Evolutionary conservation across 1,140 invertebrate species (phyloP).

Genomic region (Aricia agestis): DNA sequence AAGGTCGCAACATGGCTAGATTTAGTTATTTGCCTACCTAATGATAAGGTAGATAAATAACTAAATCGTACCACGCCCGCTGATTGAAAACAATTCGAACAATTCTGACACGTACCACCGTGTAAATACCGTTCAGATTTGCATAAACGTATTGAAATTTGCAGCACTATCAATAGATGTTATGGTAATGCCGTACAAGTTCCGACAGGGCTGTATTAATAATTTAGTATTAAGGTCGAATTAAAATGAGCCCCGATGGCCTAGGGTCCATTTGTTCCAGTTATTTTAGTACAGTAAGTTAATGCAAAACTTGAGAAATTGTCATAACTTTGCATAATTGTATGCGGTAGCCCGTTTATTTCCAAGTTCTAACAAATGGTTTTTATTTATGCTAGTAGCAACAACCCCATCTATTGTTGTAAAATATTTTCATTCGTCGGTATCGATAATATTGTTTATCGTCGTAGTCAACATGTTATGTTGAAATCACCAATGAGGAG

Average conservation of each 20-base stretch:
- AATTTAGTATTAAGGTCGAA: slow-evolving; percentile 39
- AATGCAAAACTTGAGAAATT: slow-evolving; percentile 9
- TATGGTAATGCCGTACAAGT: slow-evolving; percentile 41
- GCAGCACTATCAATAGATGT: slow-evolving; percentile 25
- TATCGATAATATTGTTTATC: no score
- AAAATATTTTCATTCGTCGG: no score
- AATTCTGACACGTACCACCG: not conserved
- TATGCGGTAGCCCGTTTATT: not conserved
- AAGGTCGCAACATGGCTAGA: not conserved
- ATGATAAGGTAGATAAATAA: slow-evolving; percentile 3
- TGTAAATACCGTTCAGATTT: slow-evolving; percentile 6
- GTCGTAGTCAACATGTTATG: no score
- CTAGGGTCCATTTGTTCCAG: slow-evolving; percentile 33
- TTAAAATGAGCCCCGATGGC: slow-evolving; percentile 35
- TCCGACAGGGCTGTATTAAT: slow-evolving; percentile 43
- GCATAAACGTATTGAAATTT: slow-evolving; percentile 9
- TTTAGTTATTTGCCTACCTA: not conserved
- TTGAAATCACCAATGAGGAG: no score
- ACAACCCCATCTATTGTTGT: no score
- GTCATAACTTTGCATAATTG: slow-evolving; percentile 16
- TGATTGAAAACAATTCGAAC: slow-evolving; percentile 2
- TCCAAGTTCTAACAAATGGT: not conserved
- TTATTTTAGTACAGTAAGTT: slow-evolving; percentile 1
- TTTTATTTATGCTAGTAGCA: not conserved
- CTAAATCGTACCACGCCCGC: not conserved